phyloP scores from a whole-genome alignment of 23 tunicate species.

The Styela plicata region DNA sequence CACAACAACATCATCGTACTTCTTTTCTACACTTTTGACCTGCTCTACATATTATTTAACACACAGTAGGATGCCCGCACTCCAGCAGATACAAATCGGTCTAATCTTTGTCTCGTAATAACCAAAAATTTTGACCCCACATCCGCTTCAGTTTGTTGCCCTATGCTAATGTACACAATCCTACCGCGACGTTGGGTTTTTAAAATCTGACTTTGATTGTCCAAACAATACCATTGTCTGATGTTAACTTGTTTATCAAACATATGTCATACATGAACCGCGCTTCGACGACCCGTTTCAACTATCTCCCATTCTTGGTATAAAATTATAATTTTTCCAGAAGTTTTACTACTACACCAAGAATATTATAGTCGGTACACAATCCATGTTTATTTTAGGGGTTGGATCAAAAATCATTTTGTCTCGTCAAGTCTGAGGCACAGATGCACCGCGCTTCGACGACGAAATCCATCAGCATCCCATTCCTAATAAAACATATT shows the following conservation, averaged over 20 bases:
- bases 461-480: no score
- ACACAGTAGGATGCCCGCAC: not conserved
- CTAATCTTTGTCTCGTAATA: not conserved
- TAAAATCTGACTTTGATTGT: not conserved
- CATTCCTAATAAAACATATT: no score
- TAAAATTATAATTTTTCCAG: no score
- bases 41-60: not conserved
- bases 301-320: no score
- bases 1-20: no score
- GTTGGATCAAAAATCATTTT: no score
- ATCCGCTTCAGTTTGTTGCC: not conserved
- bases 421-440: no score
- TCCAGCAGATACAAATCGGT: not conserved
- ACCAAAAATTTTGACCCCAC: not conserved
- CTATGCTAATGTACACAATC: not conserved
- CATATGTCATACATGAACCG: no score
- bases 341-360: no score
- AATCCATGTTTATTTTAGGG: not conserved
- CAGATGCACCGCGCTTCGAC: no score
- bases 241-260: no score
- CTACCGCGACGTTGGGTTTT: not conserved
- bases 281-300: no score
- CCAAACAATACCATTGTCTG: not conserved
- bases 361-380: not conserved
- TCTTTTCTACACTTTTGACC: not conserved